Base-by-base conservation (phyloP, 2,888 invertebrate species). In the Xylophagus ater region DNA sequence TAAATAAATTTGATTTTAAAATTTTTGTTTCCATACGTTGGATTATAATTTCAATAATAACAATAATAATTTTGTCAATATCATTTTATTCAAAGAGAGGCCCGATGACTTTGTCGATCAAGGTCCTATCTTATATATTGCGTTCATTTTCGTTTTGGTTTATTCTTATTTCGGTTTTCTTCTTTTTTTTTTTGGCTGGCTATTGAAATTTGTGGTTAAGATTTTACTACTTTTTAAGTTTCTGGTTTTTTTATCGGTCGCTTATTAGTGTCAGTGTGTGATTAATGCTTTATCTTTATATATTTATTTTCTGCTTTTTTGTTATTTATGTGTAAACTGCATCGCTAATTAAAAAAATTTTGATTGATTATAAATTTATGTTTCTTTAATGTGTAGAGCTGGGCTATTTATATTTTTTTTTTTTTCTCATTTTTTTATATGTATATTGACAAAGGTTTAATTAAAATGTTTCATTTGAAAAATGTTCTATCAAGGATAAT, bases 311-410 rank as follows among this genome's bases (percentile, higher is more conserved):
- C 14, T 20, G 19, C 31, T 41, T 26, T 39, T 21, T 30, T 42
- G 34, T 17, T 7, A 9, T 24, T 20, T 34, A n/a, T 34, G 47
- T 47, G 47, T 47, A 47, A 47, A 47, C 47, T 47, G 47, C 44
- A 47, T 47, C 43, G 44, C 46, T 44, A 38, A 28, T 41, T 32
- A 37, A 37, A 33, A 32, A 35, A 40, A 42, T 42, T 42, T 42
- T 38, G 38, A 38, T 35, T 38, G 38, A 33, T 19, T 34, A 13
- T 29, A 23, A n/a, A 34, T n/a, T n/a, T n/a, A n/a, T n/a, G n/a
- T n/a, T n/a, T n/a, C n/a, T n/a, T n/a, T n/a, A n/a, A n/a, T n/a
- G n/a, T n/a, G n/a, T n/a, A n/a, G n/a, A n/a, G n/a, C n/a, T n/a
- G n/a, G n/a, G n/a, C 23, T 34, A 24, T 34, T 37, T 37, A 40